phyloP scores from a whole-genome alignment of 2,888 invertebrate genomes.

The Phortica okadai region DNA sequence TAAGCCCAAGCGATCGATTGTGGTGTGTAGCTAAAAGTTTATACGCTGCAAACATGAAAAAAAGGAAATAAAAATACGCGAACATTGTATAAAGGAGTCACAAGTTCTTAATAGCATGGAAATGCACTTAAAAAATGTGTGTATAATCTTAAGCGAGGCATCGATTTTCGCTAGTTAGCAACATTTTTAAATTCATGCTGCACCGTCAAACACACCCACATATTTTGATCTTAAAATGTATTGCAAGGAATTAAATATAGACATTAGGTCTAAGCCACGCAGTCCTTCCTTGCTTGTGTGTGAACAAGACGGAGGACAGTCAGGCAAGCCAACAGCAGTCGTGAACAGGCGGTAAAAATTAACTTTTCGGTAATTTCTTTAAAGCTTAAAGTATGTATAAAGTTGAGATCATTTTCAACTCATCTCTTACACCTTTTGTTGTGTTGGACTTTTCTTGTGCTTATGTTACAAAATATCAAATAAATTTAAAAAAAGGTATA shows the following conservation, averaged over 20 bases:
- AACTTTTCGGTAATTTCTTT: background rate
- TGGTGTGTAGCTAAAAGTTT: too few species aligned
- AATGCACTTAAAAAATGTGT: constrained; percentile 2
- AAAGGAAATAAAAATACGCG: too few species aligned
- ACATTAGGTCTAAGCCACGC: background rate
- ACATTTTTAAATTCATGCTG: background rate
- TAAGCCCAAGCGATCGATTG: too few species aligned
- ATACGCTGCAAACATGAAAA: too few species aligned
- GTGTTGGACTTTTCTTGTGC: background rate
- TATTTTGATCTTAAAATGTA: background rate
- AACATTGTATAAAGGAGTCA: too few species aligned
- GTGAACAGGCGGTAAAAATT: too few species aligned
- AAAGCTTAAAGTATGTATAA: background rate
- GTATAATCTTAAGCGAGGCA: background rate
- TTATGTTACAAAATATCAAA: background rate
- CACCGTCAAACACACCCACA: background rate
- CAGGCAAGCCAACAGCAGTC: background rate
- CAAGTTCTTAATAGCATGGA: background rate
- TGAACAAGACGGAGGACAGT: background rate
- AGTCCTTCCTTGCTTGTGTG: background rate
- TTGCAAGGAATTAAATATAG: background rate
- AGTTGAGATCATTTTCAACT: constrained; percentile 10
- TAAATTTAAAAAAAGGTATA: background rate
- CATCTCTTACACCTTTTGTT: background rate
- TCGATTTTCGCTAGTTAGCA: background rate